phyloP scores from a whole-genome alignment of 2,113 vertebrate genomes.

The Lophotis ruficrista region DNA sequence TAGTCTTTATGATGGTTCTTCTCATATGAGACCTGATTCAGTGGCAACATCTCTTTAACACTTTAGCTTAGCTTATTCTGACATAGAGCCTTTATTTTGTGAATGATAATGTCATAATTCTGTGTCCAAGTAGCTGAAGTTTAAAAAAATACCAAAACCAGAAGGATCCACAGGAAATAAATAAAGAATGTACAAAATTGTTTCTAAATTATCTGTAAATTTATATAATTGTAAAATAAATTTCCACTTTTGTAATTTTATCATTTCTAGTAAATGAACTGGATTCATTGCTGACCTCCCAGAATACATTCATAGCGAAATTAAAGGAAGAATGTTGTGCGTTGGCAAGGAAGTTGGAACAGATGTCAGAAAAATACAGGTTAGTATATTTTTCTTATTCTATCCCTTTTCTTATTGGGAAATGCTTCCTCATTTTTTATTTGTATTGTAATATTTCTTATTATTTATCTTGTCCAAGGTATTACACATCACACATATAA shows the following conservation, averaged over 20 bases:
- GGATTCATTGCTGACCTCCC: constrained; percentile 84
- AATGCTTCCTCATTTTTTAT: background rate
- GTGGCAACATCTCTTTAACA: background rate
- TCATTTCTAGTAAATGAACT: constrained; percentile 84
- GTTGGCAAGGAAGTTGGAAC: constrained; percentile 82
- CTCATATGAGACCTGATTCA: background rate
- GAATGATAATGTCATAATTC: background rate
- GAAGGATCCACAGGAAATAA: background rate
- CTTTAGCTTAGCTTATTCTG: background rate
- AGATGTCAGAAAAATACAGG: constrained; percentile 84
- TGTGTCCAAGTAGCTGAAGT: background rate
- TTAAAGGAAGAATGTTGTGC: constrained; percentile 86
- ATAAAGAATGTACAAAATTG: background rate
- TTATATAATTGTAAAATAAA: background rate
- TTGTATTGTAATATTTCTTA: background rate
- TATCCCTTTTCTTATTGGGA: background rate
- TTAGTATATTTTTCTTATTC: constrained; percentile 52
- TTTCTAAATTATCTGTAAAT: background rate
- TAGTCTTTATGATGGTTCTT: background rate
- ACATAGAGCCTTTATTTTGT: background rate
- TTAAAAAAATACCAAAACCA: background rate
- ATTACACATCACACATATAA: background rate
- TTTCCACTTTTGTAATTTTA: background rate
- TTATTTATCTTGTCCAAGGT: background rate
- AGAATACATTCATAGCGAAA: constrained; percentile 87